Base-by-base conservation (phyloP, 2,888 invertebrate genomes). In the Caenorhabditis uteleia region DNA sequence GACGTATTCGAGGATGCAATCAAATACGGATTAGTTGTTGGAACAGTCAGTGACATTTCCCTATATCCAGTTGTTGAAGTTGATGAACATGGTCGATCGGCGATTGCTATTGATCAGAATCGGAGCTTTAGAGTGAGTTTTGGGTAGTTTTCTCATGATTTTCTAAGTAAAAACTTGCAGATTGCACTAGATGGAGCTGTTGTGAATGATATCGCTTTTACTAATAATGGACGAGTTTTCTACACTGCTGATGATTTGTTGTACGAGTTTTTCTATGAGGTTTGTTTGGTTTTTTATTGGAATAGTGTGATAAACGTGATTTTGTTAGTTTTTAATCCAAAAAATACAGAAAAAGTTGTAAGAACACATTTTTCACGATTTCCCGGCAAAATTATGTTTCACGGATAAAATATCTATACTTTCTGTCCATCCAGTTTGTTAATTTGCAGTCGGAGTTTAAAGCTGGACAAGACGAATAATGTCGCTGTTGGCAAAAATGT, bases 241-340 rank as follows among this genome's bases (percentile, higher is more conserved):
- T 88, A 95, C 84, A 94, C 94, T 20, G 93, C 92, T 21, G 91
- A 91, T 83, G 95, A 97, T 87, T 94, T 95, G 77, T 86, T 98
- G 1, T 95, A 92, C 87, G 98, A 98, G 88, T 89, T 97, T 70
- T 89, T 89, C 71, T 97, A 97, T 86, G 92, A 93, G 88, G 92
- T 68, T 10, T 14, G 14, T 8, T 31, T 38, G n/a, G n/a, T n/a
- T n/a, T n/a, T n/a, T n/a, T n/a, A 4, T 16, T 8, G 20, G 26
- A 8, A 6, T 21, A 33, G 14, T 33, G 14, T 12, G 14, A 31
- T 14, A 31, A 31, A 31, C 8, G 14, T 31, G 31, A 31, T 14
- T 12, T 31, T 31, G 14, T 39, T n/a, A n/a, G n/a, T n/a, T n/a
- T n/a, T n/a, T n/a, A n/a, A n/a, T n/a, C n/a, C n/a, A n/a, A n/a